phyloP scores from a whole-genome alignment of 2,888 invertebrate species.

The Caenorhabditis macrosperma region DNA sequence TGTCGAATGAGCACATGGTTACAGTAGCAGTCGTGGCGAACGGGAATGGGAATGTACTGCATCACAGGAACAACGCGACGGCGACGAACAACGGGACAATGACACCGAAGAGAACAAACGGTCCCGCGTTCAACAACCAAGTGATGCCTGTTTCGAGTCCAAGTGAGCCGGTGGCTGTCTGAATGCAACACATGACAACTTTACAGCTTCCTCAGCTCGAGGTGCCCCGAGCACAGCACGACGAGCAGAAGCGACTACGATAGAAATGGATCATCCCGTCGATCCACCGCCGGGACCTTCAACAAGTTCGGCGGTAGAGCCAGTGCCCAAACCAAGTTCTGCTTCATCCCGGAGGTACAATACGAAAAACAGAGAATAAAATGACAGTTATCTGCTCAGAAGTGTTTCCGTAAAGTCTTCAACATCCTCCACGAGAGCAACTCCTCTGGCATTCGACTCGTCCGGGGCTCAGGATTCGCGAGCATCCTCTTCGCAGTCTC shows the following conservation, averaged over 20 bases:
- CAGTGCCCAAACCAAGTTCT: conserved; percentile 13
- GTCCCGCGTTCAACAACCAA: conserved; percentile 47
- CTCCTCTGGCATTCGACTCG: neutral
- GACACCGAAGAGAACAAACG: conserved; percentile 26
- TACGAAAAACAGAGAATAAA: neutral
- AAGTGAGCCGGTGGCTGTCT: too few relatives aligned
- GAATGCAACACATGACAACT: neutral
- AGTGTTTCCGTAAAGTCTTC: conserved; percentile 22
- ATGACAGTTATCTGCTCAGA: conserved; percentile 5
- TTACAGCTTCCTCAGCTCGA: conserved; percentile 28
- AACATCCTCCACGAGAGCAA: conserved; percentile 3
- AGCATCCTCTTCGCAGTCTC: conserved; percentile 26
- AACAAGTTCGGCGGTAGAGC: neutral
- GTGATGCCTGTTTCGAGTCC: conserved; percentile 37
- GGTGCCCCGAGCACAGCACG: conserved; percentile 19
- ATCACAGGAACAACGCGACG: conserved; percentile 35
- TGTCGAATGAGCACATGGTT: too few relatives aligned
- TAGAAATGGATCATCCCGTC: conserved; percentile 41
- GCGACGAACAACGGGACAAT: conserved; percentile 16
- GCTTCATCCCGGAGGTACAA: conserved; percentile 14
- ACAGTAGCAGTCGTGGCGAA: conserved; percentile 26
- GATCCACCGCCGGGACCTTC: neutral
- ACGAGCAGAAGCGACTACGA: conserved; percentile 33
- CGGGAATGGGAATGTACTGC: conserved; percentile 40
- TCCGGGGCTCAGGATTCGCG: conserved; percentile 21